These are phyloP conservation scores for Danionella dracula DNA, from an alignment of 2,797 vertebrate genomes.

Conservation along the genomic window DNA sequence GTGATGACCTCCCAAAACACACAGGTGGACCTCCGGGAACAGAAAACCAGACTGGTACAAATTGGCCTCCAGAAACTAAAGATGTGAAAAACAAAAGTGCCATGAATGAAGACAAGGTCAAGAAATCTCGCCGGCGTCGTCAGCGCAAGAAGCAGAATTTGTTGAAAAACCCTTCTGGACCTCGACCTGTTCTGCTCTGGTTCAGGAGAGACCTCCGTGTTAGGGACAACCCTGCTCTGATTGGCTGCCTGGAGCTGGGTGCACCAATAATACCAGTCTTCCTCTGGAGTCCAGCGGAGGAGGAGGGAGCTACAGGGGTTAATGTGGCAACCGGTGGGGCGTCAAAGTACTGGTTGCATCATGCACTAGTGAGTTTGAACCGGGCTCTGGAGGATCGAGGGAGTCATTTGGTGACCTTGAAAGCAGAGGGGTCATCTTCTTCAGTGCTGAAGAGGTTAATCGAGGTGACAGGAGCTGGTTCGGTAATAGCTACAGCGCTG, in stretches of 20 bases:
- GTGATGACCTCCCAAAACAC: not conserved
- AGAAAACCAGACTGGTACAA: not conserved
- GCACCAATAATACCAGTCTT: constrained; percentile 66
- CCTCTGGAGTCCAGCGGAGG: constrained; percentile 66
- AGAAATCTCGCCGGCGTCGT: constrained; percentile 53
- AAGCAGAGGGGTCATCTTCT: constrained; percentile 47
- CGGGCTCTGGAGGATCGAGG: constrained; percentile 58
- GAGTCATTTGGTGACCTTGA: constrained; percentile 56
- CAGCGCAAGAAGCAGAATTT: constrained; percentile 51
- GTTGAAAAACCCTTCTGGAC: constrained; percentile 24
- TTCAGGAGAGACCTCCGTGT: constrained; percentile 65
- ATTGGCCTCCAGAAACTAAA: not conserved
- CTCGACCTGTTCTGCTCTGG: constrained; percentile 61
- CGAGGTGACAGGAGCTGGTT: constrained; percentile 57
- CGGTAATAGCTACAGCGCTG: constrained; percentile 62
- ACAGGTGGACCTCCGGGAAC: not conserved
- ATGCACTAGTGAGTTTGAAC: constrained; percentile 57
- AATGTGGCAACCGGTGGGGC: constrained; percentile 65
- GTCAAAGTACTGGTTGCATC: constrained; percentile 71
- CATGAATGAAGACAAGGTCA: not conserved
- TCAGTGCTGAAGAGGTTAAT: constrained; percentile 48
- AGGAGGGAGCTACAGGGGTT: constrained; percentile 63
- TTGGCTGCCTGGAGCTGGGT: constrained; percentile 56
- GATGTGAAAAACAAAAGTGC: not conserved
- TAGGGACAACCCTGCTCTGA: constrained; percentile 67